A percentile compares a stretch with the other conserved stretches of the same genome.
phyloP scores from a whole-genome alignment of 2,888 invertebrate genomes.

The Dusona sp. region DNA sequence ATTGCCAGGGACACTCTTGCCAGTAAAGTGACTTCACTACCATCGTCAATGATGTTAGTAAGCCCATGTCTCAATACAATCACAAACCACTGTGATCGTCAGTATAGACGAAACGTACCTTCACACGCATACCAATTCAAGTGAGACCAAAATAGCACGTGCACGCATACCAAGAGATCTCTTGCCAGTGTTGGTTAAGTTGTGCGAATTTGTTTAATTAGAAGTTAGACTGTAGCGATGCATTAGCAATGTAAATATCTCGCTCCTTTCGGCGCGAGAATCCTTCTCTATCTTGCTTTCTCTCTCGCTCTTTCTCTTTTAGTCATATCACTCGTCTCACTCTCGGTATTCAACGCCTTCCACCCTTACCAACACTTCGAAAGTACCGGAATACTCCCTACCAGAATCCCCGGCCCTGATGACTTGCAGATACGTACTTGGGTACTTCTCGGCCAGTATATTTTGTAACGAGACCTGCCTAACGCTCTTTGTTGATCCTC shows the following conservation, averaged over 20 bases:
- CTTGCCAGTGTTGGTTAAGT: slow-evolving; percentile 74
- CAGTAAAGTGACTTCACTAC: slow-evolving; percentile 56
- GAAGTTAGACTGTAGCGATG: slow-evolving; percentile 83
- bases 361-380: slow-evolving; percentile 62
- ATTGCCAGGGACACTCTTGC: slow-evolving; percentile 59
- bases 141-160: slow-evolving; percentile 62
- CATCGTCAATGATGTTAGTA: slow-evolving; percentile 12
- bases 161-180: slow-evolving; percentile 21
- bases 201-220: slow-evolving; percentile 85
- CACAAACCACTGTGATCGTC: slow-evolving; percentile 21
- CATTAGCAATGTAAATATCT: slow-evolving; percentile 84
- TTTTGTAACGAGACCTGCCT: slow-evolving; percentile 41
- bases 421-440: slow-evolving; percentile 39
- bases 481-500: slow-evolving; percentile 40
- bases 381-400: slow-evolving; percentile 38
- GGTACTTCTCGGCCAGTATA: slow-evolving; percentile 52
- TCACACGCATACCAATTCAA: slow-evolving; percentile 74
- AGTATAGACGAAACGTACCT: slow-evolving; percentile 35
- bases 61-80: slow-evolving; percentile 19
- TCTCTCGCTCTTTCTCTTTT: slow-evolving; percentile 19
- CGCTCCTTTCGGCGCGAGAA: slow-evolving; percentile 58
- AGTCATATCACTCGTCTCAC: slow-evolving; percentile 51
- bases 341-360: slow-evolving; percentile 48
- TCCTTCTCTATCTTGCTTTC: slow-evolving; percentile 26
- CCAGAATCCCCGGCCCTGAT: slow-evolving; percentile 25